Conservation (phyloP, 2,888 invertebrate genomes). For the Anagyrus pseudococci region DNA sequence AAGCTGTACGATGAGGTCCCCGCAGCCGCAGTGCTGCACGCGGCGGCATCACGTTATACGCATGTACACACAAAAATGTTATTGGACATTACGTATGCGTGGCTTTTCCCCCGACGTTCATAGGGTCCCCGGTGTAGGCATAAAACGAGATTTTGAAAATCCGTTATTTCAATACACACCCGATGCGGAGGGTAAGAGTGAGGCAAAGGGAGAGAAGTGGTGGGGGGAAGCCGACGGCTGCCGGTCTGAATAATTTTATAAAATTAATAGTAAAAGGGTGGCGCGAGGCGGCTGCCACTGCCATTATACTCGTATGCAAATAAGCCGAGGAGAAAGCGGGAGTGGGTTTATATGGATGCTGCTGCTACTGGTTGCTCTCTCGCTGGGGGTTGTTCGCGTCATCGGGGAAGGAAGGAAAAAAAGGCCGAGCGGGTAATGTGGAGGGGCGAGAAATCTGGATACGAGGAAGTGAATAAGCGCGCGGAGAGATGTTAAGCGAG, state of each 20-base stretch:
- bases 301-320: conserved; percentile 61
- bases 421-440: neutral
- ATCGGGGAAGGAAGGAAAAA: conserved; percentile 1
- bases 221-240: conserved; percentile 39
- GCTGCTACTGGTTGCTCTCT: conserved; percentile 8
- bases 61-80: conserved; percentile 14
- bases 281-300: conserved; percentile 37
- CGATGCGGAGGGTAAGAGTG: conserved; percentile 40
- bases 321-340: conserved; percentile 43
- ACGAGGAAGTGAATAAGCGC: conserved; percentile 31
- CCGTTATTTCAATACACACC: conserved; percentile 63
- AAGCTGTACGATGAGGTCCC: neutral
- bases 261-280: conserved; percentile 61
- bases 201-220: conserved; percentile 27
- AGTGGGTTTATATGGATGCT: too few species aligned
- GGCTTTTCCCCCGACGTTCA: conserved; percentile 19
- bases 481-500: conserved; percentile 30
- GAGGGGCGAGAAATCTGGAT: neutral
- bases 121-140: conserved; percentile 33
- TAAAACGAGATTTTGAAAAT: conserved; percentile 61
- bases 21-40: too few species aligned
- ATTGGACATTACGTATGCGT: conserved; percentile 27
- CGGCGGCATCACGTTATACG: too few species aligned
- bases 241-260: conserved; percentile 58
- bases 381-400: conserved; percentile 17